A percentile compares a stretch with the other conserved stretches of the same genome.
These are phyloP conservation scores for Palythoa grandis DNA, from an alignment of 92 coral and sea anemone genomes.

Conservation along the genomic window DNA sequence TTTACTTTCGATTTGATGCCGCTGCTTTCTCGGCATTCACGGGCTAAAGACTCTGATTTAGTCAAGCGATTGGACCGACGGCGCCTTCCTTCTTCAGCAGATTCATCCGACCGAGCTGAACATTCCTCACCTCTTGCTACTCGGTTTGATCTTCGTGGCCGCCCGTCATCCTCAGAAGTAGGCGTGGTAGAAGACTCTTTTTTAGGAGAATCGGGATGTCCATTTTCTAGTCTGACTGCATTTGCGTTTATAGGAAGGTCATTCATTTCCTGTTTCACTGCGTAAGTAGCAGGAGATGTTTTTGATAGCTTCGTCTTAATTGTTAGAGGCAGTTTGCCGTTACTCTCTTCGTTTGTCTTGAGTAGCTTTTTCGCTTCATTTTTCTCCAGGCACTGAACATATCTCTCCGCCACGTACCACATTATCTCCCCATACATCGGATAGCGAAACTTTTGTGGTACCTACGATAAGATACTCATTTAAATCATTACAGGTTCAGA, in stretches of 20 bases:
- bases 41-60: slow-evolving; percentile 51
- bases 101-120: slow-evolving; percentile 34
- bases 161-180: slow-evolving; percentile 25
- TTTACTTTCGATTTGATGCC: slow-evolving; percentile 25
- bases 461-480: slow-evolving; percentile 47
- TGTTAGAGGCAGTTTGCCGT: background rate
- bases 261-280: slow-evolving; percentile 36
- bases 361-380: slow-evolving; percentile 22
- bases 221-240: slow-evolving; percentile 3
- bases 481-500: background rate
- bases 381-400: slow-evolving; percentile 65
- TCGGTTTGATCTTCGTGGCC: slow-evolving; percentile 39
- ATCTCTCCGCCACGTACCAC: slow-evolving; percentile 96
- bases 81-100: slow-evolving; percentile 48
- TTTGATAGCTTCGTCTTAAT: slow-evolving; percentile 20
- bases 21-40: slow-evolving; percentile 15
- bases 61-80: slow-evolving; percentile 81
- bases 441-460: slow-evolving; percentile 96
- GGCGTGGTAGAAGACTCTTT: slow-evolving; percentile 1
- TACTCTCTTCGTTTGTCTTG: background rate
- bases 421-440: slow-evolving; percentile 87
- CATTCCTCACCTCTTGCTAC: slow-evolving; percentile 10
- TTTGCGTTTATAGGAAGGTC: background rate
- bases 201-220: background rate
- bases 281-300: background rate